These are phyloP conservation scores for Onychostruthus taczanowskii DNA, from an alignment of 2,113 vertebrate species.

Conservation along the genomic window DNA sequence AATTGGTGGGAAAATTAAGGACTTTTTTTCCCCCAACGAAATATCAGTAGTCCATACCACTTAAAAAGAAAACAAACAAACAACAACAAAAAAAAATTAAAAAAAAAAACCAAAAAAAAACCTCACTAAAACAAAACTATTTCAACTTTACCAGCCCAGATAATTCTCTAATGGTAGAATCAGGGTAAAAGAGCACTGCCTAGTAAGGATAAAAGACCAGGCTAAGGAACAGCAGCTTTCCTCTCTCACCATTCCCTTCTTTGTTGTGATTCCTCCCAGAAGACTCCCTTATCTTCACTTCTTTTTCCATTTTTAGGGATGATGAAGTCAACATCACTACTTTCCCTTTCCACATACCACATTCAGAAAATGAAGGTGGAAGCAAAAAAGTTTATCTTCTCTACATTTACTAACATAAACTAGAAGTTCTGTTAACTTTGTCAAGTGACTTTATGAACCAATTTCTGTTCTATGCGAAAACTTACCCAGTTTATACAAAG, in stretches of 20 bases:
- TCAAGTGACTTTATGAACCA: background rate
- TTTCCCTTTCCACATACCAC: background rate
- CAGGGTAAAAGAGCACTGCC: background rate
- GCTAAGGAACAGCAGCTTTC: rapidly evolving
- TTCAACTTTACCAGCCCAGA: background rate
- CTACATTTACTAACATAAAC: background rate
- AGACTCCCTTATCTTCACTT: background rate
- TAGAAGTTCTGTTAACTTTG: background rate
- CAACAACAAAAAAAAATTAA: too few relatives aligned
- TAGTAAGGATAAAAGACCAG: background rate
- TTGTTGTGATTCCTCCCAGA: background rate
- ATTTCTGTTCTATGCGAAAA: background rate
- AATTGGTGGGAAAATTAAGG: background rate
- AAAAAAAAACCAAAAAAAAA: too few relatives aligned
- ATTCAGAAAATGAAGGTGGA: background rate
- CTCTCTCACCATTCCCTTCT: background rate
- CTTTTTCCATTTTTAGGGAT: background rate
- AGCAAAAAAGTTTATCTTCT: background rate
- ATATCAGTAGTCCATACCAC: background rate
- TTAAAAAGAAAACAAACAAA: background rate
- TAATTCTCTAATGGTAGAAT: background rate
- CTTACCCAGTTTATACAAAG: background rate
- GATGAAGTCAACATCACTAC: background rate
- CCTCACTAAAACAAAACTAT: background rate
- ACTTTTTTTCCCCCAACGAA: background rate